A percentile compares a stretch with the other conserved stretches of the same genome.
phyloP scores from a whole-genome alignment of 2,113 vertebrate species.

The Coptodon rendalli region DNA sequence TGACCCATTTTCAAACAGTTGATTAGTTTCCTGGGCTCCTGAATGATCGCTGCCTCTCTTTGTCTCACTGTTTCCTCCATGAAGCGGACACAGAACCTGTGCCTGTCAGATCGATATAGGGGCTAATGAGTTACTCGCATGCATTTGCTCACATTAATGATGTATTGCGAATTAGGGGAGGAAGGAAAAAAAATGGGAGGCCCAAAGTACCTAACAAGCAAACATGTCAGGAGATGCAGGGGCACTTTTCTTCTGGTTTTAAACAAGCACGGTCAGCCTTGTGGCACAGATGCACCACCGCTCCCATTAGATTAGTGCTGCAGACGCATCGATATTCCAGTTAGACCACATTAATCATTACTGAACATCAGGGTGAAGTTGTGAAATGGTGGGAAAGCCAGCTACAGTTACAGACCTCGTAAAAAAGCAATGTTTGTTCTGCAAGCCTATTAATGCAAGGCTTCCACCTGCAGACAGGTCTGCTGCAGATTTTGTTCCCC shows the following conservation, averaged over 20 bases:
- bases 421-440: neutral
- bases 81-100: constrained; percentile 3
- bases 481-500: neutral
- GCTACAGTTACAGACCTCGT: neutral
- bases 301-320: constrained; percentile 18
- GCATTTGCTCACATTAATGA: constrained; percentile 31
- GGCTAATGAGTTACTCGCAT: constrained; percentile 62
- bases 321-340: constrained; percentile 10
- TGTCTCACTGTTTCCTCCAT: constrained; percentile 43
- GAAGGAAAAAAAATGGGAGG: neutral
- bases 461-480: neutral
- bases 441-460: neutral
- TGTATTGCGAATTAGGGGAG: neutral
- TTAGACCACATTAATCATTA: constrained; percentile 32
- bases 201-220: neutral
- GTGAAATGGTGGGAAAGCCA: constrained; percentile 12
- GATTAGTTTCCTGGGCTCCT: constrained; percentile 53
- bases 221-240: neutral
- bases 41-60: constrained; percentile 55
- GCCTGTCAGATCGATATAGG: constrained; percentile 45
- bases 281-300: neutral
- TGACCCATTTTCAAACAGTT: constrained; percentile 37
- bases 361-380: constrained; percentile 11
- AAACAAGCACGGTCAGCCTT: neutral
- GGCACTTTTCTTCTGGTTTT: neutral